Evolutionary conservation across 1,140 invertebrate species (phyloP).

Genomic region (Macrobrachium rosenbergii): DNA sequence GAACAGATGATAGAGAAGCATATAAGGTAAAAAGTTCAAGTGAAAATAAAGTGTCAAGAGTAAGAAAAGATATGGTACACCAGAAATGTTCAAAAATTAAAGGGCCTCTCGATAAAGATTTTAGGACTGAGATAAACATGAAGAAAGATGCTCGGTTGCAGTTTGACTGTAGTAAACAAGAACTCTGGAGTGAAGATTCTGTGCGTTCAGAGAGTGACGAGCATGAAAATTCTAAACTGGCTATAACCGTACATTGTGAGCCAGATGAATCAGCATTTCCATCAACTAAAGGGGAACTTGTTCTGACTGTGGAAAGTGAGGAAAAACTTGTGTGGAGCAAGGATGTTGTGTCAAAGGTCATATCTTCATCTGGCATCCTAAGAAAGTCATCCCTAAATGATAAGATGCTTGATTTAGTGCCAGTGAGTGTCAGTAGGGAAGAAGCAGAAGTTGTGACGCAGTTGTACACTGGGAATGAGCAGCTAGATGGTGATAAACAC

Average conservation of each 20-base stretch:
- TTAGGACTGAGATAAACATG: too few relatives aligned
- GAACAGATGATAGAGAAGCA: not conserved
- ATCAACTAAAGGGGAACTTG: slow-evolving; percentile 6
- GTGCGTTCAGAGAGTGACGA: not conserved
- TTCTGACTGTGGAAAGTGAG: slow-evolving; percentile 26
- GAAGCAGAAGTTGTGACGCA: too few relatives aligned
- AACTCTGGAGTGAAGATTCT: not conserved
- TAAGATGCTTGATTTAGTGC: not conserved
- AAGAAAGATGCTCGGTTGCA: too few relatives aligned
- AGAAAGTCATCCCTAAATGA: not conserved
- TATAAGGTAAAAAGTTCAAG: too few relatives aligned
- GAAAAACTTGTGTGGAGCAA: slow-evolving; percentile 12
- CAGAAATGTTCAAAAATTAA: too few relatives aligned
- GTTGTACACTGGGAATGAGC: too few relatives aligned
- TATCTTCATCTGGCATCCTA: slow-evolving; percentile 13
- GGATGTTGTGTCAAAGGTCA: slow-evolving; percentile 18
- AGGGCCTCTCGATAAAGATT: too few relatives aligned
- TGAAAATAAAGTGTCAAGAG: too few relatives aligned
- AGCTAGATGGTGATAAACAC: too few relatives aligned
- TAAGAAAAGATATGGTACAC: too few relatives aligned
- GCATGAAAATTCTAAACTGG: not conserved
- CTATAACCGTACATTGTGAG: slow-evolving; percentile 8
- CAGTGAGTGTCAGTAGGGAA: not conserved
- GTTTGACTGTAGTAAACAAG: not conserved
- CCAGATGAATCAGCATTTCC: slow-evolving; percentile 6